Evolutionary conservation across 2,113 vertebrate species (phyloP), one percentile per base, ranked within the genome.

Genomic region (Rafetus swinhoei): DNA sequence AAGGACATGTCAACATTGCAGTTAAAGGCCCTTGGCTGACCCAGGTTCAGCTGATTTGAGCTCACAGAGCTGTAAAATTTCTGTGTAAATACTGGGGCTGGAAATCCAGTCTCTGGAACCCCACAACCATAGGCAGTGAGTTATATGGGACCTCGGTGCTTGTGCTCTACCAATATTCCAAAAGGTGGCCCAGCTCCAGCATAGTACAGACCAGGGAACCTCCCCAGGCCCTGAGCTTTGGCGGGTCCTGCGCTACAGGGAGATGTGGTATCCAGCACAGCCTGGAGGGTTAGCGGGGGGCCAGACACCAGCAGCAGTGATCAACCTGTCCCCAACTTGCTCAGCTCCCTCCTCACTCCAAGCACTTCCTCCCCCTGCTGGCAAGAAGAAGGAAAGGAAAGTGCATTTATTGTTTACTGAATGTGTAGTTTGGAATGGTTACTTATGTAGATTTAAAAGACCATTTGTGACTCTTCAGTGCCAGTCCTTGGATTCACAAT

Each of bases 401-500:
- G 53, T 35, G 25, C 90, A 82, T 95, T 95, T 96, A 85, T 90
- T 91, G 91, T 93, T 94, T 95, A 90, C 87, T 54, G 84, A 87
- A 11, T 22, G 82, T 90, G 53, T 2, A 0, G 93, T 95, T 96
- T 92, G 59, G 91, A 89, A 92, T 84, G 90, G 94, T 74, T 95
- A 91, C n/a, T 94, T 90, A 86, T 45, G 39, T 29, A 94, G 83
- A 81, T 90, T 95, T 96, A 87, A 79, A 95, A 93, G 91, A 90
- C 91, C 85, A 85, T 1, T 0, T 93, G 65, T 79, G 85, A 79
- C 39, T 91, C 81, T 80, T 84, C 82, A 55, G 45, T 87, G 84
- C 72, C 65, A 89, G 80, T 59, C 69, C 86, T 93, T 60, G 82
- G 94, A 94, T 82, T 77, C 90, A 69, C 12, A 39, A 88, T 93